Conservation (phyloP, 2,888 invertebrate genomes). For the Nemotelus pantherinus region DNA sequence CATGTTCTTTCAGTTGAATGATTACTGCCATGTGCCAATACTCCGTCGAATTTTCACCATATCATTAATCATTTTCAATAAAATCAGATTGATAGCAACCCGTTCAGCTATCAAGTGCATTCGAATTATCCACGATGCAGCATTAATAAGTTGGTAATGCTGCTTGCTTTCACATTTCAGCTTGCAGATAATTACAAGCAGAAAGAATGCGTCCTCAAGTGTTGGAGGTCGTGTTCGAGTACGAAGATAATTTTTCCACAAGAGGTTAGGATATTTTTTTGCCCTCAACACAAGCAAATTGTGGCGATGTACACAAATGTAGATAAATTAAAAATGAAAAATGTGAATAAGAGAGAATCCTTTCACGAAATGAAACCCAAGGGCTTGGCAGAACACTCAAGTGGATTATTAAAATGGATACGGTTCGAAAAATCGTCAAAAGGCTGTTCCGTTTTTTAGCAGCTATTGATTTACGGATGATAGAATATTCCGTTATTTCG, state of each 20-base stretch:
- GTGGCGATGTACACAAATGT: conserved; percentile 1
- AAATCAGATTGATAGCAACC: not conserved
- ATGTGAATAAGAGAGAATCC: conserved; percentile 17
- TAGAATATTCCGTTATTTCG: too few species aligned
- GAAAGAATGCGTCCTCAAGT: conserved; percentile 30
- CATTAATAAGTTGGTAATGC: conserved; percentile 21
- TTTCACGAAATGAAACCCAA: conserved; percentile 17
- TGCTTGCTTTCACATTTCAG: conserved; percentile 12
- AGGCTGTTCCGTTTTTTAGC: conserved; percentile 15
- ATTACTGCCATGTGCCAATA: not conserved
- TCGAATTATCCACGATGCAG: conserved; percentile 38
- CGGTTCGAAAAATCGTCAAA: conserved; percentile 33
- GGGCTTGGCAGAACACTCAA: conserved; percentile 11
- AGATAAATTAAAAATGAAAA: conserved; percentile 28
- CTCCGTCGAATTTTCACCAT: not conserved
- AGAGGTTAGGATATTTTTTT: not conserved
- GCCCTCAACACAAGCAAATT: conserved; percentile 2
- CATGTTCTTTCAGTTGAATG: conserved; percentile 8
- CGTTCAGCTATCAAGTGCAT: conserved; percentile 12
- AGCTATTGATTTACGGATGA: not conserved
- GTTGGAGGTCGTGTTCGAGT: conserved; percentile 33
- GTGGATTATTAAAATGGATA: conserved; percentile 45
- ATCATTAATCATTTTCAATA: not conserved
- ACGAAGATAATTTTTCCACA: conserved; percentile 16
- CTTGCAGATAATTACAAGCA: conserved; percentile 32